Evolutionary conservation across 2,797 vertebrate genomes (phyloP), one percentile per base, ranked within the genome.

Genomic region (Otolemur crassicaudatus): DNA sequence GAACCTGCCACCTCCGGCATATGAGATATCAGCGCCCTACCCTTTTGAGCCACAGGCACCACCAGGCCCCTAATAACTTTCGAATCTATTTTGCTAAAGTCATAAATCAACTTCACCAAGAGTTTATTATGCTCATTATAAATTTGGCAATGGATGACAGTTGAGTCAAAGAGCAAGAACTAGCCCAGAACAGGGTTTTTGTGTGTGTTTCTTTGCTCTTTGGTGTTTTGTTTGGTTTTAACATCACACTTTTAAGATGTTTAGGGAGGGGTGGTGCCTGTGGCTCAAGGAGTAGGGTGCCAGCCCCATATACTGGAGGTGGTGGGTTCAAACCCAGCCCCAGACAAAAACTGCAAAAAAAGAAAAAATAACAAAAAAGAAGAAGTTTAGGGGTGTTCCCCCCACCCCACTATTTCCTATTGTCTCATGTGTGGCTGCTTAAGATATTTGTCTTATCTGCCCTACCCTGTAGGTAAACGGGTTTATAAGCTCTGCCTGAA

Each of bases 11-110:
- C 34, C 34, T 37, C 34, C 34, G 34, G 34, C 34, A 37, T 37
- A 37, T 37, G 34, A 37, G 34, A 37, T 37, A 37, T 37, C 34
- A 37, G 34, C 34, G 34, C 34, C 34, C 34, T 37, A 37, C 34
- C 34, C 34, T 37, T 37, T 37, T 37, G 34, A 37, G 34, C 34
- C 34, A 37, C 34, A 37, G 34, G 34, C 34, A 37, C 34, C 34
- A 37, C 34, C 34, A 37, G 12, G 12, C 12, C 12, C 49, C 34
- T 73, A 92, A 53, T 61, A 94, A 65, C 4, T 80, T 69, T 81
- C 91, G 46, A 86, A 86, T 89, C 22, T 13, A 77, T 96, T 89
- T 92, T 94, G 76, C 67, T 94, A 86, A 91, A 60, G 53, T 91
- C 63, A 83, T 72, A 90, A 82, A 77, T 65, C 65, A 83, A 29